phyloP scores from a whole-genome alignment of 1,140 invertebrate species.

The Zaprionus africanus region DNA sequence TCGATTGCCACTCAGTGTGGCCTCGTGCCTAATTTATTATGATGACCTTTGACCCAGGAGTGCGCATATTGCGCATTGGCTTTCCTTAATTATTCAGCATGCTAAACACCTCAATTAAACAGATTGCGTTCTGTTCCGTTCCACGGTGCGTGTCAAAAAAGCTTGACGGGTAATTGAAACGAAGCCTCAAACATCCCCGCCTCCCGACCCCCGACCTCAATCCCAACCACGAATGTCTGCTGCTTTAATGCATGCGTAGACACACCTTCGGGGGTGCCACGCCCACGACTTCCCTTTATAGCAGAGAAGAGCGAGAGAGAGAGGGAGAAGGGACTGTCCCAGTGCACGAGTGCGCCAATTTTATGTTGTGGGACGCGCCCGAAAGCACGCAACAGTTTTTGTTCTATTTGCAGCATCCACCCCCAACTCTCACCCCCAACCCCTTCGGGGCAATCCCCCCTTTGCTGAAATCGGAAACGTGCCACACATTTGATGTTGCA shows the following conservation, averaged over 20 bases:
- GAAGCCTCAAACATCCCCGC: constrained; percentile 22
- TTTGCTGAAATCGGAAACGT: constrained; percentile 37
- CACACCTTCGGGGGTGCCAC: constrained; percentile 41
- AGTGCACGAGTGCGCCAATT: constrained; percentile 77
- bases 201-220: no score
- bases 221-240: background rate
- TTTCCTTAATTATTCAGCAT: constrained; percentile 69
- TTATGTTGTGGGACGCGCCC: constrained; percentile 37
- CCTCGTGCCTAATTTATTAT: constrained; percentile 76
- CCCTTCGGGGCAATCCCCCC: background rate
- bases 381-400: constrained; percentile 76
- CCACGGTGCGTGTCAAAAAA: constrained; percentile 58
- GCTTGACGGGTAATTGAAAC: constrained; percentile 41
- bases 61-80: constrained; percentile 22
- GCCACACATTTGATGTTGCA: constrained; percentile 34
- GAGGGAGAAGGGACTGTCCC: constrained; percentile 26
- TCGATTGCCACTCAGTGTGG: constrained; percentile 42
- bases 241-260: constrained; percentile 38
- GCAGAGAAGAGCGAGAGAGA: background rate
- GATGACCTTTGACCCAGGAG: constrained; percentile 64
- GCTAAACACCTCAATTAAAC: constrained; percentile 80
- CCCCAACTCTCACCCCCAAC: constrained; percentile 15
- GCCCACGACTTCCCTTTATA: constrained; percentile 10
- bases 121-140: constrained; percentile 67
- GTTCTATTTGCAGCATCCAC: constrained; percentile 52